Conservation (phyloP, 2,888 invertebrate species). For the Drosophila bunnanda region DNA sequence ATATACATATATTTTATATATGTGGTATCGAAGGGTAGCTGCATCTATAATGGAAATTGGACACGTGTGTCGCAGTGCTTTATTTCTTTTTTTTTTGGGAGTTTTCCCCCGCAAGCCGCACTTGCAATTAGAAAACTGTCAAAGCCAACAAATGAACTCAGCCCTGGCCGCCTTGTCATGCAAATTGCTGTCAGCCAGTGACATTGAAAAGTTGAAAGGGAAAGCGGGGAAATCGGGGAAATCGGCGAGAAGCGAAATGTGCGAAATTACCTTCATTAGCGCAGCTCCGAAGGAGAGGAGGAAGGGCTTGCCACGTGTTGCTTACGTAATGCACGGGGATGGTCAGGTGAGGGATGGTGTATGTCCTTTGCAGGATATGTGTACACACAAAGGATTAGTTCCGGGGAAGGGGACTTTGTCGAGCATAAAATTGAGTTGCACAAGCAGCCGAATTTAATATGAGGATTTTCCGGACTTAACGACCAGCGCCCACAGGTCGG, state of each 20-base stretch:
- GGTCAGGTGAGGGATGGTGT: constrained; percentile 8
- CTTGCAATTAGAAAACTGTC: constrained; percentile 71
- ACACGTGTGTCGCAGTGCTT: constrained; percentile 45
- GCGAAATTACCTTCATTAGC: constrained; percentile 76
- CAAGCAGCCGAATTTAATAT: constrained; percentile 62
- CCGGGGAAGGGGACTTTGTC: neutral
- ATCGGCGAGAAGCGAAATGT: neutral
- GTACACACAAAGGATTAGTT: constrained; percentile 51
- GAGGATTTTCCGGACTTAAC: constrained; percentile 58
- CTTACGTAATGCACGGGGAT: constrained; percentile 48
- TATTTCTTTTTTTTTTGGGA: constrained; percentile 7
- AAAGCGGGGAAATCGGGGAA: constrained; percentile 47
- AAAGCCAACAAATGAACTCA: constrained; percentile 55
- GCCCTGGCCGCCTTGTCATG: constrained; percentile 37
- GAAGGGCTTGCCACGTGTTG: constrained; percentile 64
- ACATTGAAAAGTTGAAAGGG: constrained; percentile 67
- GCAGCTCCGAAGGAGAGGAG: neutral
- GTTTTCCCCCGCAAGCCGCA: constrained; percentile 32
- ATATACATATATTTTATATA: neutral
- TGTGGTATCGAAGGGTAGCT: neutral
- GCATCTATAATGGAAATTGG: neutral
- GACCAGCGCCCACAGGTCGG: constrained; percentile 31
- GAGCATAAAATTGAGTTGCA: constrained; percentile 63
- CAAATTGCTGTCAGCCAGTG: constrained; percentile 68
- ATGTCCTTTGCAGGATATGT: constrained; percentile 16